A percentile compares a stretch with the other conserved stretches of the same genome.
Conservation (phyloP, 2,113 vertebrate species). For the Pseudorasbora parva region DNA sequence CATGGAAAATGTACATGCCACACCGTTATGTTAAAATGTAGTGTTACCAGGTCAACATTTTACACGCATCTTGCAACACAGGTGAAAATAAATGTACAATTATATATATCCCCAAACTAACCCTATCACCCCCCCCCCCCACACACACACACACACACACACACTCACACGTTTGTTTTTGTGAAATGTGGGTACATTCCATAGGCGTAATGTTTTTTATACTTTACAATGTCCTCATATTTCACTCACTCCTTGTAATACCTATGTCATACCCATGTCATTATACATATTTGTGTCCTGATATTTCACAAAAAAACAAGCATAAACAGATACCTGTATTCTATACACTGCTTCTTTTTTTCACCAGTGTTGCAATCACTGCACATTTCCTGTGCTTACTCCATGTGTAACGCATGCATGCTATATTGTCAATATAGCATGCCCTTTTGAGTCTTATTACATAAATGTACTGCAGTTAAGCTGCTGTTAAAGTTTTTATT, state of each 20-base stretch:
- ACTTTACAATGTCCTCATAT: too few species aligned
- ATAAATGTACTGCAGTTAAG: neutral
- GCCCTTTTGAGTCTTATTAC: neutral
- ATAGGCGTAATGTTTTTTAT: too few species aligned
- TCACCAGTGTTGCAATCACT: neutral
- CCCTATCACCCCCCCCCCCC: too few species aligned
- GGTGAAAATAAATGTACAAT: neutral
- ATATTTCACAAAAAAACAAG: too few species aligned
- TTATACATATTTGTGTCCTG: too few species aligned
- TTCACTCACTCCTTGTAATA: too few species aligned
- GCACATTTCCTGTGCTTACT: neutral
- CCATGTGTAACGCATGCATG: neutral
- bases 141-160: too few species aligned
- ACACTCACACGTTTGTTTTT: too few species aligned
- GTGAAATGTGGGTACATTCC: too few species aligned
- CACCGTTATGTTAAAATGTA: neutral
- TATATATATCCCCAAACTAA: too few species aligned
- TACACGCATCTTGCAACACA: neutral
- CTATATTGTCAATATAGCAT: neutral
- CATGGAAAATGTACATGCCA: neutral
- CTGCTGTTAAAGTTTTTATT: neutral
- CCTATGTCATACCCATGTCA: too few species aligned
- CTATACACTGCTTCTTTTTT: neutral
- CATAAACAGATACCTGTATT: neutral
- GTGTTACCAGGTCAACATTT: slow-evolving; percentile 3